Conservation (phyloP, 2,113 vertebrate species). For the Hippolais icterina region DNA sequence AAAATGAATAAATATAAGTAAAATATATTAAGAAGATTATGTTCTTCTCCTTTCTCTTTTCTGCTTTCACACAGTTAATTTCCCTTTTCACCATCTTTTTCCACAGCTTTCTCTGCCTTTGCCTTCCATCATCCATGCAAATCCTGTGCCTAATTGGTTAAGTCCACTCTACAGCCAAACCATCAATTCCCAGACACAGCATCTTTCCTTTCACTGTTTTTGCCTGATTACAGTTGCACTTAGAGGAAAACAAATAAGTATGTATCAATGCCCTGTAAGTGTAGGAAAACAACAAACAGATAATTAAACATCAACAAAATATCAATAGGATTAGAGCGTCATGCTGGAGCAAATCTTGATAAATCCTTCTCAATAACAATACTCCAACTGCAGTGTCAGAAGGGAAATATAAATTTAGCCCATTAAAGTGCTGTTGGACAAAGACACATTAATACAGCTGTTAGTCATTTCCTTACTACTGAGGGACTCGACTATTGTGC, state of each 20-base stretch:
- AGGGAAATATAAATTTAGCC: constrained; percentile 68
- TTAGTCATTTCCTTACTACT: constrained; percentile 57
- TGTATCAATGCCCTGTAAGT: constrained; percentile 9
- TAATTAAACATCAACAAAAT: constrained; percentile 75
- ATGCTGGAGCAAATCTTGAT: constrained; percentile 74
- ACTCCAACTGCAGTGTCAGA: constrained; percentile 26
- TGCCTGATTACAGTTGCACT: constrained; percentile 15
- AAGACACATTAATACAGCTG: constrained; percentile 68
- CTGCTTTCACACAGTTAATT: constrained; percentile 4
- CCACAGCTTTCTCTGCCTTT: neutral
- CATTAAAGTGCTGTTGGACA: constrained; percentile 59
- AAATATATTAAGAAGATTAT: constrained; percentile 4
- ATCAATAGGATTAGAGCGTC: constrained; percentile 71
- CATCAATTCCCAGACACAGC: constrained; percentile 4
- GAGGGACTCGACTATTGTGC: constrained; percentile 38
- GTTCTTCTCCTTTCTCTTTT: neutral
- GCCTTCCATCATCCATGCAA: neutral
- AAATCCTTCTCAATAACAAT: constrained; percentile 70
- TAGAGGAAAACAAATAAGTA: constrained; percentile 38
- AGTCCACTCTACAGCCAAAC: constrained; percentile 10
- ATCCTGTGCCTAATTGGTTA: constrained; percentile 20
- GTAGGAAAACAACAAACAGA: constrained; percentile 67
- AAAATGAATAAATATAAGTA: constrained; percentile 22
- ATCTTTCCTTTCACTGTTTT: constrained; percentile 11
- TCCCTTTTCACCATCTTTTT: neutral